Percentiles rank a stretch among this genome's conserved stretches.
These are phyloP conservation scores for Paradisaea rubra DNA, from an alignment of 2,113 vertebrate species.

Conservation along the genomic window DNA sequence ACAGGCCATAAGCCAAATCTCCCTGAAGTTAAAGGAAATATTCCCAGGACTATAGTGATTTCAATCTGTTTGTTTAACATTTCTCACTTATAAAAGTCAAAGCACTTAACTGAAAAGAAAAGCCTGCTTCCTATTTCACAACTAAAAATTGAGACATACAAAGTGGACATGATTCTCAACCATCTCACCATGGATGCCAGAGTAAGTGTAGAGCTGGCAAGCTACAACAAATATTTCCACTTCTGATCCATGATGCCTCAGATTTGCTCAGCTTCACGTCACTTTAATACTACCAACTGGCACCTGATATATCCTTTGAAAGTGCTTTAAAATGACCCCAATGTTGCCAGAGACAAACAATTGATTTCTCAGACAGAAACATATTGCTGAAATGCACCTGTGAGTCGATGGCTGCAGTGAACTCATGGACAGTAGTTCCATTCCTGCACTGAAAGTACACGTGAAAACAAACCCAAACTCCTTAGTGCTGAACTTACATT, in stretches of 20 bases:
- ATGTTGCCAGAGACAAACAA: background rate
- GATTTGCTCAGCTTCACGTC: background rate
- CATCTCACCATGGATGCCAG: background rate
- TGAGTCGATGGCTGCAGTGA: background rate
- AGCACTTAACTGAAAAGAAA: background rate
- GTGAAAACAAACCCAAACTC: background rate
- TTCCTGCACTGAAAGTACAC: background rate
- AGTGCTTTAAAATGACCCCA: background rate
- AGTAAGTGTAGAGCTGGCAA: background rate
- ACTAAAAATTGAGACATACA: background rate
- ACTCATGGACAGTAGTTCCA: background rate
- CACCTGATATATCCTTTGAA: background rate
- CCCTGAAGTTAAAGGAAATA: constrained; percentile 22
- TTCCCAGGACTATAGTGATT: background rate
- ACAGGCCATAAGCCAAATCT: constrained; percentile 5
- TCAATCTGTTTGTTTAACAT: constrained; percentile 36
- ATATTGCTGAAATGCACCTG: background rate
- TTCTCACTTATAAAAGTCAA: constrained; percentile 23
- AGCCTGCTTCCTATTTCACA: background rate
- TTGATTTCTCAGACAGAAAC: background rate
- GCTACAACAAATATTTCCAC: background rate
- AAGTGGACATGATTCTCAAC: background rate
- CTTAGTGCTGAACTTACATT: background rate
- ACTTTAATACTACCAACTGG: background rate
- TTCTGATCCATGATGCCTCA: background rate